Evolutionary conservation across 2,113 vertebrate genomes (phyloP), one percentile per base, ranked within the genome.

Genomic region (Oncorhynchus kisutch): DNA sequence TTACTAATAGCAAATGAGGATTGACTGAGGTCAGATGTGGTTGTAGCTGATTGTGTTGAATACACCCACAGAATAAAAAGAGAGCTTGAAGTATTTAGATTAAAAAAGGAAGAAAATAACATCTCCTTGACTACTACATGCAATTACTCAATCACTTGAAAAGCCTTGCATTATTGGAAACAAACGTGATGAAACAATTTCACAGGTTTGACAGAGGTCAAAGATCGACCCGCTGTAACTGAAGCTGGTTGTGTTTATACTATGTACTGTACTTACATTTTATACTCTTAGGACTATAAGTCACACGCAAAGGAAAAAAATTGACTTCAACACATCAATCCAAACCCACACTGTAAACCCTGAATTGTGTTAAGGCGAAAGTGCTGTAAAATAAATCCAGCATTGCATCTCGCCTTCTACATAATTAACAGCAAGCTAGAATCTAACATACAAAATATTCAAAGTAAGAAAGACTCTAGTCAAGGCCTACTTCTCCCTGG

Each of bases 391-490:
- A 14, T 75, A 62, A 31, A 27, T 4, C 72, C 54, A 74, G 4
- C 69, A 72, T 73, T 54, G 66, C 2, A n/a, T 27, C 25, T 67
- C n/a, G 14, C 4, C 25, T 5, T 6, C 11, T 48, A 54, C 12
- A 54, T 54, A 54, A 81, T 59, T 29, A 77, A 67, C 45, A 67
- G 71, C 34, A 22, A 67, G 29, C 14, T 29, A 4, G 3, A 78
- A 7, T 64, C 70, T 62, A 18, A 49, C 7, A 70, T 54, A 9
- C 54, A 18, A 73, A 76, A 78, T 85, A 83, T 85, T 88, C 82
- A 83, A 73, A 51, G 74, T 34, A 13, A 65, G 82, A 83, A 16
- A 84, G 81, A 76, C 84, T 76, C 83, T 88, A 72, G 75, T 82
- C 78, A 82, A 71, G 81, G 85, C 66, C 75, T 65, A 60, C 70